Evolutionary conservation across 64 coral and sea anemone species (phyloP).

Genomic region (Pocillopora verrucosa): DNA sequence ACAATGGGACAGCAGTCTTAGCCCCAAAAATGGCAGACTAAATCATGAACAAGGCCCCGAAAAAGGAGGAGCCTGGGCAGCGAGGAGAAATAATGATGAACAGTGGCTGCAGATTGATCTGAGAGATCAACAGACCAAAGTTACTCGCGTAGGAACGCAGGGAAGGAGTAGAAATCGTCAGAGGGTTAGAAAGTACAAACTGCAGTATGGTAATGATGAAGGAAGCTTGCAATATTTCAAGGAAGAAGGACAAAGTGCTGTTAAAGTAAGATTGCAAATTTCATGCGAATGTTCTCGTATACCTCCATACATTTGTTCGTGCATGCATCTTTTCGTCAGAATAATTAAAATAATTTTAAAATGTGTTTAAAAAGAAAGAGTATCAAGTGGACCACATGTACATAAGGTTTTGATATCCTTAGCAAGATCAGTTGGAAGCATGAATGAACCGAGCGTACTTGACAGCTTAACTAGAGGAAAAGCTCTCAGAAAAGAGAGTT

Average conservation of each 20-base stretch:
- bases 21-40: neutral
- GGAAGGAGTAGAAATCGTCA: neutral
- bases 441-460: too few species aligned
- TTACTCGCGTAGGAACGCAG: neutral
- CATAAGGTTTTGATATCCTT: too few species aligned
- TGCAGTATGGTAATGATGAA: neutral
- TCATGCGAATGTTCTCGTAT: too few species aligned
- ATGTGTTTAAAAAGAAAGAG: too few species aligned
- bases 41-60: neutral
- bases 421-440: too few species aligned
- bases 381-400: too few species aligned
- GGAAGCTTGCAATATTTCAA: neutral
- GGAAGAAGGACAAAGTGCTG: neutral
- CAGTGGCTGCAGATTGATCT: neutral
- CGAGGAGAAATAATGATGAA: neutral
- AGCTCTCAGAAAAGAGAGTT: too few species aligned
- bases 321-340: too few species aligned
- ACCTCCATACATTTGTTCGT: too few species aligned
- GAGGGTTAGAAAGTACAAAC: neutral
- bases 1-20: neutral
- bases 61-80: neutral
- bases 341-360: too few species aligned
- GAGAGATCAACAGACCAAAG: neutral
- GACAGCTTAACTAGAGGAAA: too few species aligned
- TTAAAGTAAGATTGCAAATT: neutral